phyloP scores from a whole-genome alignment of 2,113 vertebrate genomes.

The Promerops cafer region DNA sequence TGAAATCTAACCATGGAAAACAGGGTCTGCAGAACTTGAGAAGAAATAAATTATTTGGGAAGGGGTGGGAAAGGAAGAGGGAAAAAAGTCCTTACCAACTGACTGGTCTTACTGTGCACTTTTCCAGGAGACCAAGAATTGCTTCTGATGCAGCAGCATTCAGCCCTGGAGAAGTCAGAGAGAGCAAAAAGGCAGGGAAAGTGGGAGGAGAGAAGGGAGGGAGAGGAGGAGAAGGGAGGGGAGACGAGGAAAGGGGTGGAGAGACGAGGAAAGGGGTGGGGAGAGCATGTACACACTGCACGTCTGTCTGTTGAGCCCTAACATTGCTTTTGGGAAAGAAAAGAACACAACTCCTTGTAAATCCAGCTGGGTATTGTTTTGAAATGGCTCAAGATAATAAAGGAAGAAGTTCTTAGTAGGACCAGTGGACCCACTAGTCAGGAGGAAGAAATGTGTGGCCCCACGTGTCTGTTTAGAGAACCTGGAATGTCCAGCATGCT shows the following conservation, averaged over 20 bases:
- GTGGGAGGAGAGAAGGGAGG: background rate
- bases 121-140: constrained; percentile 51
- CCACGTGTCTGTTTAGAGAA: background rate
- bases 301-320: background rate
- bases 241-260: background rate
- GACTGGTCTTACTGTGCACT: constrained; percentile 37
- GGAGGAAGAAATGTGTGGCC: background rate
- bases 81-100: constrained; percentile 48
- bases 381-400: background rate
- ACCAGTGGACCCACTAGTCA: background rate
- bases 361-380: background rate
- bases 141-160: constrained; percentile 43
- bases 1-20: background rate
- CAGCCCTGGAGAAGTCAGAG: background rate
- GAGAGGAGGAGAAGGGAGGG: background rate
- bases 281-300: background rate
- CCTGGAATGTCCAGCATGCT: background rate
- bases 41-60: background rate
- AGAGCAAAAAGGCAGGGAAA: background rate
- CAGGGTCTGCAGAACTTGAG: background rate
- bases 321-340: background rate
- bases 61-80: background rate
- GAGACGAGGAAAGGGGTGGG: background rate
- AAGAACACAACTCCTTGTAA: background rate
- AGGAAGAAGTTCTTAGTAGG: background rate